Evolutionary conservation across 1,140 invertebrate genomes (phyloP).

Genomic region (Magallana gigas): DNA sequence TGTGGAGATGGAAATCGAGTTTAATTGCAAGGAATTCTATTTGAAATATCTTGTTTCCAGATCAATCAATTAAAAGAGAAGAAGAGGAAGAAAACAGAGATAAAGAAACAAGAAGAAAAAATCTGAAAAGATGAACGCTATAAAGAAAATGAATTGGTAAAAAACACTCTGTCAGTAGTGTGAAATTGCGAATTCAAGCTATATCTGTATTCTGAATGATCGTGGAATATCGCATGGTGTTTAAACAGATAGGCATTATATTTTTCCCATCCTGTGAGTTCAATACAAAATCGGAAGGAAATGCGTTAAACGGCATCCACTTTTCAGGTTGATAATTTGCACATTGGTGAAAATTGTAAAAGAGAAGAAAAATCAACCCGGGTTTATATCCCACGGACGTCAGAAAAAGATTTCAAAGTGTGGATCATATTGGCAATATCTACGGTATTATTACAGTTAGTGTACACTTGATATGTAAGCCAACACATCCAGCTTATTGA

Average conservation of each 20-base stretch:
- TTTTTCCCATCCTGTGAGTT: slow-evolving; percentile 3
- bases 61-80: slow-evolving; percentile 35
- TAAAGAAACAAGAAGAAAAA: neutral
- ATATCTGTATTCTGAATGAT: slow-evolving; percentile 12
- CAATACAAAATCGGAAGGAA: slow-evolving; percentile 17
- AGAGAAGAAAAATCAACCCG: neutral
- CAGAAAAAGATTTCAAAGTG: slow-evolving; percentile 22
- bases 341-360: neutral
- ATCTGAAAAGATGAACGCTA: slow-evolving; percentile 11
- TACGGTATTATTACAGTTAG: slow-evolving; percentile 12
- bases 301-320: slow-evolving; percentile 16
- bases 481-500: neutral
- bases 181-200: neutral
- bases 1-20: slow-evolving; percentile 30
- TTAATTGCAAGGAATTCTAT: slow-evolving; percentile 34
- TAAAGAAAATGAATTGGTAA: slow-evolving; percentile 25
- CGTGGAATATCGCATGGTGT: slow-evolving; percentile 6
- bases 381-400: neutral
- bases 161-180: slow-evolving; percentile 16
- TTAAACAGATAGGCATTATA: slow-evolving; percentile 21
- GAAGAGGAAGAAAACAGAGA: neutral
- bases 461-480: neutral
- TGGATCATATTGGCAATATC: slow-evolving; percentile 1
- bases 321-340: slow-evolving; percentile 8
- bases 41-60: slow-evolving; percentile 38